Evolutionary conservation across 2,113 vertebrate genomes (phyloP), one percentile per base, ranked within the genome.

Genomic region (Brachypteracias leptosomus): DNA sequence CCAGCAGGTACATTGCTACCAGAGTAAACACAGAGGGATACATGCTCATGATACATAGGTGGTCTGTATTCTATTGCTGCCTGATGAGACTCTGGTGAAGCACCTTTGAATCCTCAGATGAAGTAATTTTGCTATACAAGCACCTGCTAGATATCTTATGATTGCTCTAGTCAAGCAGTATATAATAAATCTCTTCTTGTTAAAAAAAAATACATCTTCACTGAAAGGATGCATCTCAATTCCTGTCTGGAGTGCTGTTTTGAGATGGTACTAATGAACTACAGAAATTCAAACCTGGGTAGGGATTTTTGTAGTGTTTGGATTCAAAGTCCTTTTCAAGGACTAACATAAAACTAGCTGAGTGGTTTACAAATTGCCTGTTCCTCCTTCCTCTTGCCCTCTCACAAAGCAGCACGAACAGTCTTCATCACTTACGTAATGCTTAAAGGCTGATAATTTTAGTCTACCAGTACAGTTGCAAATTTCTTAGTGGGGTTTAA

Each of bases 31-130:
- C 2, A 42, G 80, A 29, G 72, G 38, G 54, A 13, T 5, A 26
- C 7, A 36, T 21, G 63, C 44, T 36, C 18, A 10, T 8, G 0
- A 16, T 16, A 29, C 54, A 35, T 3, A 0, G 2, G 19, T 11
- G n/a, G 55, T 70, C 2, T 11, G 1, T 14, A 10, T 46, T 59
- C 66, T 38, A 3, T 28, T 0, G 0, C n/a, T 40, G 44, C 36
- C 12, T 16, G 54, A 36, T 9, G n/a, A 49, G 42, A 46, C 1
- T 8, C 4, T 3, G 6, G 42, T 11, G 42, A 28, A 71, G 66
- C 9, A 13, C 13, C 33, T 63, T 52, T 10, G 3, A 26, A 71
- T 5, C 11, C 31, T 3, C 4, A 59, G 35, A n/a, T 18, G 11
- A 82, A 33, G 19, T 35, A 28, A 44, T 17, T 67, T 46, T n/a